Conservation (phyloP, 64 coral and sea anemone species). For the Porites australiensis region DNA sequence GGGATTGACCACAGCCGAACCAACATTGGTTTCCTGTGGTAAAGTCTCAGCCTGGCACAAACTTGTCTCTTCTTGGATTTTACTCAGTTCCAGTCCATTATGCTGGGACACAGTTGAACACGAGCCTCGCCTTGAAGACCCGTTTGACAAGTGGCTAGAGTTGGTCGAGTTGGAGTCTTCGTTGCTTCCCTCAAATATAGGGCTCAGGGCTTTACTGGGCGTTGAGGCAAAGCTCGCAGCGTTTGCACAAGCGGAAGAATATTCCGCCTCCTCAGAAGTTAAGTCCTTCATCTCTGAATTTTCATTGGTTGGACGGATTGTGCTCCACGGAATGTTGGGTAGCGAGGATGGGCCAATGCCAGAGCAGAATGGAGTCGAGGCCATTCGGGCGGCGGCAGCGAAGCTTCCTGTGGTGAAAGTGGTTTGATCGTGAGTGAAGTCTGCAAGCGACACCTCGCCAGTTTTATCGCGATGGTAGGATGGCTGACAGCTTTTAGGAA, state of each 20-base stretch:
- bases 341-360: slow-evolving; percentile 35
- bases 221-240: slow-evolving; percentile 69
- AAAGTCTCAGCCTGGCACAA: neutral
- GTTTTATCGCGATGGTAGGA: slow-evolving; percentile 30
- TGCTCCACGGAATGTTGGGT: slow-evolving; percentile 74
- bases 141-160: slow-evolving; percentile 59
- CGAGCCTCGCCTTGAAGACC: slow-evolving; percentile 48
- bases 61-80: slow-evolving; percentile 33
- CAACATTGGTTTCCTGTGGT: slow-evolving; percentile 16
- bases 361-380: slow-evolving; percentile 78
- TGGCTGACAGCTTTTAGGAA: slow-evolving; percentile 5
- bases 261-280: slow-evolving; percentile 11
- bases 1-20: slow-evolving; percentile 77
- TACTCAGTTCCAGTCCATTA: slow-evolving; percentile 47
- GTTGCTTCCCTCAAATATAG: slow-evolving; percentile 94
- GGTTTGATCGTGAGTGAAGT: slow-evolving; percentile 70
- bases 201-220: slow-evolving; percentile 84
- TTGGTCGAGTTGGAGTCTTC: slow-evolving; percentile 87
- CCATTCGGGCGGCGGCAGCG: slow-evolving; percentile 72
- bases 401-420: slow-evolving; percentile 64
- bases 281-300: slow-evolving; percentile 36
- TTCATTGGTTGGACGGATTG: slow-evolving; percentile 51
- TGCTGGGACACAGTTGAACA: slow-evolving; percentile 45
- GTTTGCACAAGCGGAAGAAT: neutral
- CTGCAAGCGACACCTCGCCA: slow-evolving; percentile 56